Percentiles rank a stretch among this genome's conserved stretches.
Evolutionary conservation across 2,113 vertebrate genomes (phyloP).

Genomic region (Tamias sibiricus): DNA sequence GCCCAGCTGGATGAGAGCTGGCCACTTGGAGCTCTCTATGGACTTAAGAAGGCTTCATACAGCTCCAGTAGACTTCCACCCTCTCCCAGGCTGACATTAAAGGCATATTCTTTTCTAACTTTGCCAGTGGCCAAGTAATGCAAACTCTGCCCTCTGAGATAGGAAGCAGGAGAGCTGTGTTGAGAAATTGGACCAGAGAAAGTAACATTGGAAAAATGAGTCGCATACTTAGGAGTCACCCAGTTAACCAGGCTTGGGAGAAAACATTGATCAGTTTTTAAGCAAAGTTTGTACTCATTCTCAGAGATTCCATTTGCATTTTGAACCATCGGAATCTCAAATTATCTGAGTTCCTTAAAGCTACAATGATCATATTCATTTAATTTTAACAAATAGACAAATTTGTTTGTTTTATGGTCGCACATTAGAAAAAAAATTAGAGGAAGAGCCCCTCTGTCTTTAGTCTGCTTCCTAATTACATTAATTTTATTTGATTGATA

Average conservation of each 20-base stretch:
- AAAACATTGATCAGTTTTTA: not conserved
- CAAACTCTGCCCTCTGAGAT: not conserved
- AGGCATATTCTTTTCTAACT: not conserved
- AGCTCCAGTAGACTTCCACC: not conserved
- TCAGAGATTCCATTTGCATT: constrained; percentile 35
- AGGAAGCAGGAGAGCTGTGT: not conserved
- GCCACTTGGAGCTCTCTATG: not conserved
- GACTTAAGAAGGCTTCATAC: not conserved
- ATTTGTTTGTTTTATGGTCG: constrained; percentile 54
- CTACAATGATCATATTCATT: not conserved
- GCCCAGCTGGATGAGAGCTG: not conserved
- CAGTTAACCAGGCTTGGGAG: not conserved
- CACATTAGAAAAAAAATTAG: constrained; percentile 21
- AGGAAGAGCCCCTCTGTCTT: constrained; percentile 56
- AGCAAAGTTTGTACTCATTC: constrained; percentile 18
- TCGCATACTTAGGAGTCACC: not conserved
- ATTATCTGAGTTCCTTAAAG: constrained; percentile 27
- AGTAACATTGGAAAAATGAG: not conserved
- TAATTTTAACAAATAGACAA: constrained; percentile 44
- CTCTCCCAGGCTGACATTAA: not conserved
- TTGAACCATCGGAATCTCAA: constrained; percentile 14
- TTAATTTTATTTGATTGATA: constrained; percentile 76
- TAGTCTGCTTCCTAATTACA: constrained; percentile 60
- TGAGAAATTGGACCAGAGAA: not conserved
- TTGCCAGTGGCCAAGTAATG: not conserved